These are phyloP conservation scores for Hyalella azteca DNA, from an alignment of 2,888 invertebrate genomes.

Conservation along the genomic window DNA sequence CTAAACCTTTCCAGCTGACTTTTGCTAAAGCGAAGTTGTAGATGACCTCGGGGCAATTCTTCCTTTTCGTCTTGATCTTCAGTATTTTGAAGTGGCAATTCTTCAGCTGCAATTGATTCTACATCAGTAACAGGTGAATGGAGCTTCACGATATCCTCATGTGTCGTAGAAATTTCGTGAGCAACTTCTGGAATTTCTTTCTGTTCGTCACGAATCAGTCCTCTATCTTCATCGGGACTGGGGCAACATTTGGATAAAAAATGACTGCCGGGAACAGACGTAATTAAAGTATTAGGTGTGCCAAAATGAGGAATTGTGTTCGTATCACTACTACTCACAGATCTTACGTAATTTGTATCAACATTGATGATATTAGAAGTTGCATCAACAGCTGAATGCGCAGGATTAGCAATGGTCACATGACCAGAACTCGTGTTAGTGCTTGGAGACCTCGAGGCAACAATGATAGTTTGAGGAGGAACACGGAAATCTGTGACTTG, in stretches of 20 bases:
- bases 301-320: not conserved
- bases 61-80: not conserved
- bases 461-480: not conserved
- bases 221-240: conserved; percentile 50
- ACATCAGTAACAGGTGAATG: not conserved
- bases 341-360: not conserved
- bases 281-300: not conserved
- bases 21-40: conserved; percentile 4
- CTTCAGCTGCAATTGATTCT: not conserved
- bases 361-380: not conserved
- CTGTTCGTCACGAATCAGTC: not conserved
- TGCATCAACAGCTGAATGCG: not conserved
- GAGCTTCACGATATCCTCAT: not conserved
- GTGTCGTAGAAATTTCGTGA: not conserved
- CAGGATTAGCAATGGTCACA: not conserved
- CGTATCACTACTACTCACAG: not conserved
- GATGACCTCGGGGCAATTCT: not conserved
- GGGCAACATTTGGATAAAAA: conserved; percentile 59
- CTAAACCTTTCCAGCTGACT: conserved; percentile 13
- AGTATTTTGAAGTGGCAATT: no score
- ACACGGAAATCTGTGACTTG: not conserved
- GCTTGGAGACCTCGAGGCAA: not conserved
- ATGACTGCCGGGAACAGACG: conserved; percentile 45
- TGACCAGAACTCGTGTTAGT: not conserved
- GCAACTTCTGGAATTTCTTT: not conserved